Base-by-base conservation (phyloP, 2,113 vertebrate species). In the Hoplias malabaricus region DNA sequence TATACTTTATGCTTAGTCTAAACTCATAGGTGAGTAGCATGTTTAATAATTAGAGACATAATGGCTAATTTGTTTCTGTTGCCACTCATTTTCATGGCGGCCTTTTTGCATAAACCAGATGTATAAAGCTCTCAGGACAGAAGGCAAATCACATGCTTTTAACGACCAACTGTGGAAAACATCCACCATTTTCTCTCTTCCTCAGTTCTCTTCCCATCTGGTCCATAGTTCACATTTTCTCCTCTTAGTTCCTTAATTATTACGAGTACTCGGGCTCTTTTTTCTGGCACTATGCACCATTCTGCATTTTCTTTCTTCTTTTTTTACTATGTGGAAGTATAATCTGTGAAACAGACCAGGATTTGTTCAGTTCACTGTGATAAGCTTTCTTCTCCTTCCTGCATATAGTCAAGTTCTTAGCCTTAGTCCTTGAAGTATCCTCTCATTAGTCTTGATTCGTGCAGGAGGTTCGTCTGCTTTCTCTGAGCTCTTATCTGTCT, bases 211-310 rank as follows among this genome's bases (percentile, higher is more conserved):
- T 31, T 48, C 12, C 59, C 43, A 27, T 27, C 33, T n/a, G 31
- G 10, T 21, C 27, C 46, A 23, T n/a, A 29, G 59, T 80, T 76
- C 73, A 54, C 80, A 78, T 62, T 70, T 33, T 62, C 42, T 63
- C 27, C 42, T 50, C 25, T 67, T 34, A 14, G 38, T 48, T 66
- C 33, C 9, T 38, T 50, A 3, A 25, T 53, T 79, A 19, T 13
- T 5, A 69, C 53, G 36, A 19, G 70, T 56, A 27, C 71, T 61
- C 2, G 84, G 74, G 59, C 27, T 54, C 42, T 31, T 48, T 62
- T 62, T 40, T 34, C 54, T 80, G 66, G 72, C 82, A 89, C 87
- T 90, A 91, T 91, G 90, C 90, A 90, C 89, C 76, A 33, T 78
- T 77, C 74, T 78, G 48, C 42, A 27, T 8, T 19, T 19, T n/a